Conservation (phyloP, 2,888 invertebrate species). For the Pedicia rivosa region DNA sequence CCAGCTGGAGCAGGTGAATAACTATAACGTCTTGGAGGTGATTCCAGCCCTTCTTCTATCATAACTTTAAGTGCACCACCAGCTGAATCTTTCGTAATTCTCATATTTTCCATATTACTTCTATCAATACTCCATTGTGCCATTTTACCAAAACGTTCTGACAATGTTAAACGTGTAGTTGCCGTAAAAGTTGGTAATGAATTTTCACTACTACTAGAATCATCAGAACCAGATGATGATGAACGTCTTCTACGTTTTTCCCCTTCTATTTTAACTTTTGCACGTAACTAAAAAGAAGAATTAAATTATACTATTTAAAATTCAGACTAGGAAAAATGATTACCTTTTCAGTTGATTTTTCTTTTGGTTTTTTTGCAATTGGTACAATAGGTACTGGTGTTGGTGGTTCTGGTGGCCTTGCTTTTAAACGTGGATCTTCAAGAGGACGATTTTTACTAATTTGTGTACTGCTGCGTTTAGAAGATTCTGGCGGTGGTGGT, state of each 20-base stretch:
- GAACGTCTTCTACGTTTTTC: conserved; percentile 33
- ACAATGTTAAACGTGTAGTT: conserved; percentile 53
- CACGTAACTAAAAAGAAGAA: conserved; percentile 19
- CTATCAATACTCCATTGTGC: conserved; percentile 81
- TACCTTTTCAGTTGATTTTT: conserved; percentile 31
- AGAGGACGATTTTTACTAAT: conserved; percentile 26
- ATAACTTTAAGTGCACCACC: conserved; percentile 60
- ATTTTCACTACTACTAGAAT: conserved; percentile 37
- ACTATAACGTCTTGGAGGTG: conserved; percentile 38
- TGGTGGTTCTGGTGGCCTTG: conserved; percentile 37
- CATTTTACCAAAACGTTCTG: conserved; percentile 82
- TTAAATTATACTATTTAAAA: not conserved
- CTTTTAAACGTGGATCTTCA: conserved; percentile 38
- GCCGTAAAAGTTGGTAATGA: conserved; percentile 44
- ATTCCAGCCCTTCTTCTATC: conserved; percentile 47
- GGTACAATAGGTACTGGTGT: conserved; percentile 25
- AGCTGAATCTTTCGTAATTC: conserved; percentile 62
- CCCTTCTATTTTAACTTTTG: conserved; percentile 31
- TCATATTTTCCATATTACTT: conserved; percentile 69
- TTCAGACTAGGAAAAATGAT: not conserved
- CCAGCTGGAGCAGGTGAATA: conserved; percentile 54
- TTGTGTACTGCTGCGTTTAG: no score
- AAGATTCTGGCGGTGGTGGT: no score
- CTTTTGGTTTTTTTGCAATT: conserved; percentile 29
- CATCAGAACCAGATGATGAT: conserved; percentile 43